phyloP scores from a whole-genome alignment of 2,888 invertebrate genomes.

The Sclerodermus sp. region DNA sequence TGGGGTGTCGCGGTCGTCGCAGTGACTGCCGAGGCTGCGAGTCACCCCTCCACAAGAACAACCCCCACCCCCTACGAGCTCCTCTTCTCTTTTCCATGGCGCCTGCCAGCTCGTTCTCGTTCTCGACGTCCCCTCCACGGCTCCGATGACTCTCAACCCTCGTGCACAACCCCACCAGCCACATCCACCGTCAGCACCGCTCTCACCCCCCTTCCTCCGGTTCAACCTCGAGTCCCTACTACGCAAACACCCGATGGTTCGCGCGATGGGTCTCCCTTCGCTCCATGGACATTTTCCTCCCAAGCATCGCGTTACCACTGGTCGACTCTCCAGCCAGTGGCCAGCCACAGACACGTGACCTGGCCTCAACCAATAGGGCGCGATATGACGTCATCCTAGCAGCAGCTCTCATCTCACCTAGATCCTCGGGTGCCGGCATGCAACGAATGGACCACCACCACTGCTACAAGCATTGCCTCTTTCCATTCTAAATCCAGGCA shows the following conservation, averaged over 20 bases:
- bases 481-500: too few relatives aligned
- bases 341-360: conserved; percentile 46
- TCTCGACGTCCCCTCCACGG: conserved; percentile 20
- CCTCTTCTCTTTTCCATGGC: neutral
- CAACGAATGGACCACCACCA: too few relatives aligned
- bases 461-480: too few relatives aligned
- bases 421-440: too few relatives aligned
- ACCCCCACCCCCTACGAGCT: conserved; percentile 7
- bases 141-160: conserved; percentile 5
- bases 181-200: conserved; percentile 27
- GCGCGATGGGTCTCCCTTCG: conserved; percentile 18
- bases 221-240: conserved; percentile 12
- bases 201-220: conserved; percentile 12
- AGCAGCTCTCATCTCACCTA: conserved; percentile 43
- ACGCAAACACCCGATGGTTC: too few relatives aligned
- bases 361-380: conserved; percentile 43
- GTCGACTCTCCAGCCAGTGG: conserved; percentile 27
- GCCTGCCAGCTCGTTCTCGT: neutral
- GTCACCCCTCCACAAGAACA: conserved; percentile 30
- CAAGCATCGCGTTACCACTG: neutral
- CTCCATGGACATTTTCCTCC: conserved; percentile 10
- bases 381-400: conserved; percentile 41
- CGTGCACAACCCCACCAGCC: conserved; percentile 12
- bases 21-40: conserved; percentile 54
- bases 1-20: conserved; percentile 56